These are phyloP conservation scores for Drosophila vallismaia DNA, from an alignment of 2,888 invertebrate species.

Conservation along the genomic window DNA sequence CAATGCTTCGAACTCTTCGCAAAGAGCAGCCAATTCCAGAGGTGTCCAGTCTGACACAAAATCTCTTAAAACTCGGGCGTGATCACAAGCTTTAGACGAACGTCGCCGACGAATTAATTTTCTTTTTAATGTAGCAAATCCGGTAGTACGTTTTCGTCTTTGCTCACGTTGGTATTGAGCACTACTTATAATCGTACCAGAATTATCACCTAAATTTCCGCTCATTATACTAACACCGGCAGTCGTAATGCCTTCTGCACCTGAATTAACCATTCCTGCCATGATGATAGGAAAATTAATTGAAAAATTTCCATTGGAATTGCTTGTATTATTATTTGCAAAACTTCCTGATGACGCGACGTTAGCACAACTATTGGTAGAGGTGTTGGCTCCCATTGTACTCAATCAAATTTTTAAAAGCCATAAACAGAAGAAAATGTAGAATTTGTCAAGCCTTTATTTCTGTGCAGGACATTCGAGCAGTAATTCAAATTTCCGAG, in stretches of 20 bases:
- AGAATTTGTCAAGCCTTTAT: background rate
- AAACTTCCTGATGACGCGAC: slow-evolving; percentile 59
- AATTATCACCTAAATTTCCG: too few relatives aligned
- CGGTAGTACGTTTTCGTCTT: slow-evolving; percentile 90
- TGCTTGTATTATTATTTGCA: slow-evolving; percentile 46
- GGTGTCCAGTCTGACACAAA: slow-evolving; percentile 92
- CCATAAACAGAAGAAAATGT: slow-evolving; percentile 12
- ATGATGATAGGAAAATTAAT: slow-evolving; percentile 57
- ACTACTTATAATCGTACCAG: slow-evolving; percentile 57
- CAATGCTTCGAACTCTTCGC: slow-evolving; percentile 96
- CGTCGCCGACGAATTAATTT: slow-evolving; percentile 91
- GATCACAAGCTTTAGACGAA: slow-evolving; percentile 92
- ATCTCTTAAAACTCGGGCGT: slow-evolving; percentile 90
- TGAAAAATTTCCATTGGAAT: slow-evolving; percentile 56
- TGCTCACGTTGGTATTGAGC: slow-evolving; percentile 83
- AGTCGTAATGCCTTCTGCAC: slow-evolving; percentile 32
- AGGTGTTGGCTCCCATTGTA: slow-evolving; percentile 83
- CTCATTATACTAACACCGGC: background rate
- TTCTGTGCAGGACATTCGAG: too few relatives aligned
- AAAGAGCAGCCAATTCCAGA: slow-evolving; percentile 92
- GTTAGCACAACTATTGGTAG: slow-evolving; percentile 81
- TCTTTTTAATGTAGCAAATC: slow-evolving; percentile 92
- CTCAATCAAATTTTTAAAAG: background rate
- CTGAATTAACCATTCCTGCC: slow-evolving; percentile 47
- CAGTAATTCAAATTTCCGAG: too few relatives aligned